Conservation (phyloP, 2,797 vertebrate genomes). For the Rhinella marina region DNA sequence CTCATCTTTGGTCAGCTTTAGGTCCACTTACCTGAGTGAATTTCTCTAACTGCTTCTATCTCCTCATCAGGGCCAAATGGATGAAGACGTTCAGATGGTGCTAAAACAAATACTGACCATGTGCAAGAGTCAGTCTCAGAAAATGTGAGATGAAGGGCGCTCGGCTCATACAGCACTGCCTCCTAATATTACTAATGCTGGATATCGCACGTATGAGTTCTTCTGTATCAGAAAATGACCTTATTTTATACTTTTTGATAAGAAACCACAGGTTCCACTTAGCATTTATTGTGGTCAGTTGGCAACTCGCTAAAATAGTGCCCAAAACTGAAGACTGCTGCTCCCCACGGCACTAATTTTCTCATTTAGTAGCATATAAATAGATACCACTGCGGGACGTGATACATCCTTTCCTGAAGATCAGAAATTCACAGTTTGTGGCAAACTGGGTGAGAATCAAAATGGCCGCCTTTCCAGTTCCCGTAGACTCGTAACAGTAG, state of each 20-base stretch:
- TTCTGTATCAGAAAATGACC: slow-evolving; percentile 61
- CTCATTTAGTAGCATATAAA: background rate
- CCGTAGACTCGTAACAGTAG: background rate
- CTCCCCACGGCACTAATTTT: background rate
- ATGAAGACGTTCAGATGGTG: slow-evolving; percentile 98
- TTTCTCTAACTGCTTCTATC: background rate
- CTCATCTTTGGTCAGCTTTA: background rate
- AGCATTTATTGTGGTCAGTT: slow-evolving; percentile 26
- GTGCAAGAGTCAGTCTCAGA: slow-evolving; percentile 92
- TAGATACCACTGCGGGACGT: background rate
- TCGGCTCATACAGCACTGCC: slow-evolving; percentile 51
- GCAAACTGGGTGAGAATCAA: background rate
- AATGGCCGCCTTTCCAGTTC: background rate
- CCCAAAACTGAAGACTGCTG: slow-evolving; percentile 15
- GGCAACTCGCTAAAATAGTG: background rate
- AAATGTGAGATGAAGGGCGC: slow-evolving; percentile 74
- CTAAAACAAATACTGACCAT: slow-evolving; percentile 97
- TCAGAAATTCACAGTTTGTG: background rate
- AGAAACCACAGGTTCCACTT: slow-evolving; percentile 49
- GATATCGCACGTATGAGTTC: slow-evolving; percentile 49
- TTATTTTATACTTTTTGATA: slow-evolving; percentile 58
- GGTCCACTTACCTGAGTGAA: background rate
- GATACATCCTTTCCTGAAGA: background rate
- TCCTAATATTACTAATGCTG: slow-evolving; percentile 59
- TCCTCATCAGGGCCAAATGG: slow-evolving; percentile 92